Evolutionary conservation across 2,113 vertebrate species (phyloP).

Genomic region (Vidua macroura): DNA sequence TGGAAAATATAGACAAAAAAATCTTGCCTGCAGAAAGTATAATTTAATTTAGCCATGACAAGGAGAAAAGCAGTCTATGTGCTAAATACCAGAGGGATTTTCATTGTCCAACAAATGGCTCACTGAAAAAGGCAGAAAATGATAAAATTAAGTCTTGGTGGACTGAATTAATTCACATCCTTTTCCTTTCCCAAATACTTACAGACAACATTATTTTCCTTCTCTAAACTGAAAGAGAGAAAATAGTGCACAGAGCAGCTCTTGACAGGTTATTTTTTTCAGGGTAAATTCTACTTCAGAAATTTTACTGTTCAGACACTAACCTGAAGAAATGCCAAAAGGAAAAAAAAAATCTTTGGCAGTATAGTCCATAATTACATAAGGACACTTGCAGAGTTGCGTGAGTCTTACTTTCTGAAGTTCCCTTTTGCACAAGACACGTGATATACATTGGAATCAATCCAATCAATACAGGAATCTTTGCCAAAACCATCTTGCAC

Average conservation of each 20-base stretch:
- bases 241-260: not conserved
- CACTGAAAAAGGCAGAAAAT: not conserved
- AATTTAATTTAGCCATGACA: not conserved
- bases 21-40: not conserved
- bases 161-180: not conserved
- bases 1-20: not conserved
- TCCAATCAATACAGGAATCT: not conserved
- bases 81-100: not conserved
- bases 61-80: not conserved
- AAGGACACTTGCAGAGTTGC: not conserved
- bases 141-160: not conserved
- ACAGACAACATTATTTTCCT: not conserved
- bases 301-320: not conserved
- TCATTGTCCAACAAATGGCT: not conserved
- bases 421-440: not conserved
- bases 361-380: not conserved
- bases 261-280: not conserved
- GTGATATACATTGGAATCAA: not conserved
- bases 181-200: not conserved
- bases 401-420: not conserved
- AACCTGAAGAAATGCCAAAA: not conserved
- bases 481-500: not conserved
- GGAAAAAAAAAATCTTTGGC: not conserved
- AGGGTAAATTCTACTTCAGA: not conserved
- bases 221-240: not conserved